Conservation (phyloP, 2,797 vertebrate genomes). For the Lateolabrax maculatus region DNA sequence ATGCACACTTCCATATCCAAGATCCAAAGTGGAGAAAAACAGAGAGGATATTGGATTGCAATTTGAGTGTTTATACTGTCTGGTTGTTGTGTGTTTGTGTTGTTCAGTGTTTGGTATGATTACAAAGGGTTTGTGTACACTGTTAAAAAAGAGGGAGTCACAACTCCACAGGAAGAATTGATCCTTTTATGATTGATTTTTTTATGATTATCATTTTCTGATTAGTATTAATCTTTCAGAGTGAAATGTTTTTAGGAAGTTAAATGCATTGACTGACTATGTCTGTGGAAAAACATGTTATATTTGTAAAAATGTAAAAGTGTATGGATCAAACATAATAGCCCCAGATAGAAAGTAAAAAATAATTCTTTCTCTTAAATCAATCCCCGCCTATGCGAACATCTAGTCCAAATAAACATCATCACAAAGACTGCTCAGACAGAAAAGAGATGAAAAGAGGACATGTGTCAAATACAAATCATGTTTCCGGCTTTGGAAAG, state of each 20-base stretch:
- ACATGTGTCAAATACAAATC: constrained; percentile 80
- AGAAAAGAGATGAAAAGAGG: constrained; percentile 76
- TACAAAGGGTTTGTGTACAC: constrained; percentile 56
- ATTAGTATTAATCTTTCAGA: constrained; percentile 13
- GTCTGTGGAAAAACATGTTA: neutral
- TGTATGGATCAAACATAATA: constrained; percentile 39
- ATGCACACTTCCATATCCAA: constrained; percentile 69
- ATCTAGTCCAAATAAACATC: constrained; percentile 71
- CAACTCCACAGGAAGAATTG: constrained; percentile 39
- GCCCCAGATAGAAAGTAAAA: constrained; percentile 20
- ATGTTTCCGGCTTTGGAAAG: constrained; percentile 67
- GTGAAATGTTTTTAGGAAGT: constrained; percentile 21
- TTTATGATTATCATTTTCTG: neutral
- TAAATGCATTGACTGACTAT: too few species aligned
- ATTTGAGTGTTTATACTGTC: constrained; percentile 72
- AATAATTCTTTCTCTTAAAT: constrained; percentile 55
- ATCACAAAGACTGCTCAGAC: constrained; percentile 57
- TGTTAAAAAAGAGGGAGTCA: constrained; percentile 28
- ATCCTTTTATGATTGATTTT: constrained; percentile 15
- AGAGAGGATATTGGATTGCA: constrained; percentile 75
- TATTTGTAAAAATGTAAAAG: constrained; percentile 28
- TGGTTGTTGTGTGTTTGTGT: constrained; percentile 47
- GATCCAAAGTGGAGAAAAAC: constrained; percentile 67
- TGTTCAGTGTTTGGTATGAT: constrained; percentile 57
- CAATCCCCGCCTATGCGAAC: constrained; percentile 33